Evolutionary conservation across 2,797 vertebrate species (phyloP).

Genomic region (Cossypha heuglini): DNA sequence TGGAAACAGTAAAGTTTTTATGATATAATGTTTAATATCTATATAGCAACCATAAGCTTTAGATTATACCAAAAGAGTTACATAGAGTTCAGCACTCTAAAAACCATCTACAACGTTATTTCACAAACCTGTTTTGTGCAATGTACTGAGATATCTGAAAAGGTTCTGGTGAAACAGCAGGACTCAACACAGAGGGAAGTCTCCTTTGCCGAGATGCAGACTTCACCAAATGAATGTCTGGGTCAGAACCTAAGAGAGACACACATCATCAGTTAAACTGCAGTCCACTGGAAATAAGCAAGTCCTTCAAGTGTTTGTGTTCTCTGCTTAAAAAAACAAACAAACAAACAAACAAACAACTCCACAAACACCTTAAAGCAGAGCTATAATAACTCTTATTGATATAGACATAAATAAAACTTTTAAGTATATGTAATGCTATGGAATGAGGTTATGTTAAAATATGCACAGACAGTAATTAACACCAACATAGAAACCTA

Average conservation of each 20-base stretch:
- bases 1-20: neutral
- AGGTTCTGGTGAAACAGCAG: conserved; percentile 53
- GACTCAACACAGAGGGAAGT: neutral
- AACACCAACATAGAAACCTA: neutral
- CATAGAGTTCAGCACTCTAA: neutral
- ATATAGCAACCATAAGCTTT: neutral
- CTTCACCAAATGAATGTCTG: conserved; percentile 37
- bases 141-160: conserved; percentile 42
- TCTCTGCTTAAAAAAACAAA: neutral
- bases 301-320: neutral
- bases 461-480: neutral
- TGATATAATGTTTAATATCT: neutral
- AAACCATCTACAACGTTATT: neutral
- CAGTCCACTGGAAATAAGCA: neutral
- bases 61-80: neutral
- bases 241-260: conserved; percentile 65
- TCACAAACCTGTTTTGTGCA: conserved; percentile 67
- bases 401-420: neutral
- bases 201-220: conserved; percentile 54
- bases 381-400: neutral
- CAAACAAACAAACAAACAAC: neutral
- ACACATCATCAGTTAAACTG: neutral
- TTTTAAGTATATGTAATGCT: neutral
- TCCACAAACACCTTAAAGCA: neutral
- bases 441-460: neutral